Evolutionary conservation across 2,113 vertebrate genomes (phyloP).

Genomic region (Pituophis catenifer): DNA sequence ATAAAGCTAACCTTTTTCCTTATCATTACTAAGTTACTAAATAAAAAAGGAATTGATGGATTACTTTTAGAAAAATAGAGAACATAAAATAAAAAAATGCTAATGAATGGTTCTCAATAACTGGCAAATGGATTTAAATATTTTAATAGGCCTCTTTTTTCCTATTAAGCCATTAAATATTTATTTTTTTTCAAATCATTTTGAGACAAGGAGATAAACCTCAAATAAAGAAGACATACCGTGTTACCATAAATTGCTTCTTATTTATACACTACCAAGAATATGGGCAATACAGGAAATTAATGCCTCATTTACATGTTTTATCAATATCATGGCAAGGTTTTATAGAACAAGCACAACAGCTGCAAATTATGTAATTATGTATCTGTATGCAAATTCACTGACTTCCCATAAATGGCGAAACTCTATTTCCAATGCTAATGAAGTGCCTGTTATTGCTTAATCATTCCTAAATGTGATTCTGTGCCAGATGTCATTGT

Average conservation of each 20-base stretch:
- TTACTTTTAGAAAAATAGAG: slow-evolving; percentile 33
- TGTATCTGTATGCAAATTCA: slow-evolving; percentile 78
- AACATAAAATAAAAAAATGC: slow-evolving; percentile 10
- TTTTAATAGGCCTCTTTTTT: slow-evolving; percentile 23
- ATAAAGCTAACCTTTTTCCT: not conserved
- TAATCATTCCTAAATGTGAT: slow-evolving; percentile 76
- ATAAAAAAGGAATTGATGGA: slow-evolving; percentile 31
- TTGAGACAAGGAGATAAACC: slow-evolving; percentile 44
- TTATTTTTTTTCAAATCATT: slow-evolving; percentile 25
- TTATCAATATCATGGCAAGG: slow-evolving; percentile 70
- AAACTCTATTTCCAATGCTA: slow-evolving; percentile 78
- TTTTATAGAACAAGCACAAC: slow-evolving; percentile 73
- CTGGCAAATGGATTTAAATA: slow-evolving; percentile 51
- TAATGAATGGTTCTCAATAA: slow-evolving; percentile 33
- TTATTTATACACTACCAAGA: slow-evolving; percentile 54
- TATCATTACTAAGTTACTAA: slow-evolving; percentile 22
- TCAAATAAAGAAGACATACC: slow-evolving; percentile 33
- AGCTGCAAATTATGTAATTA: slow-evolving; percentile 83
- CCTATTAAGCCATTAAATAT: not conserved
- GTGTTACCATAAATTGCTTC: slow-evolving; percentile 38
- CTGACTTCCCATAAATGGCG: slow-evolving; percentile 73
- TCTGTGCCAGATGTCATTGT: slow-evolving; percentile 76
- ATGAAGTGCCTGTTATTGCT: slow-evolving; percentile 75
- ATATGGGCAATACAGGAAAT: slow-evolving; percentile 55
- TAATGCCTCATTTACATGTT: slow-evolving; percentile 71